Evolutionary conservation across 2,888 invertebrate species (phyloP), one percentile per base, ranked within the genome.

Genomic region (Malachius bipustulatus): DNA sequence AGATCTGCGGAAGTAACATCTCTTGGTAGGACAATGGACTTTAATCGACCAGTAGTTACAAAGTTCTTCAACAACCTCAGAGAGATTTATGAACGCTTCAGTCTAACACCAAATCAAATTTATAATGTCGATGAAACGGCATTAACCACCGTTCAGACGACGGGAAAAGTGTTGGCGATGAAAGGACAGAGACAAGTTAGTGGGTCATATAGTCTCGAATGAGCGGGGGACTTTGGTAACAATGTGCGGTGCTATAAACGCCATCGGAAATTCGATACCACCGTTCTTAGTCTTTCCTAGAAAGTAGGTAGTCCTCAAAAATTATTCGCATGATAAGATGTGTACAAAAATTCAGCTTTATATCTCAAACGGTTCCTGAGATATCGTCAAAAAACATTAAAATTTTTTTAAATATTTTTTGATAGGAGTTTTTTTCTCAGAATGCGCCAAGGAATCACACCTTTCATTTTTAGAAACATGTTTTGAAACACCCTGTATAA

Each of bases 171-270:
- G 14, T 6, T 45, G 26, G 41, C 42, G 14, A 44, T 11, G 14
- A 40, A 37, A 16, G 44, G 42, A 12, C 44, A 46, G 32, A 44
- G 34, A 27, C 42, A 44, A 37, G n/a, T n/a, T n/a, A n/a, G 44
- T 44, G 10, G 44, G 40, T 8, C 41, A 43, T 4, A 43, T 40
- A 32, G 39, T 36, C 30, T 44, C 39, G 4, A 34, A 38, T 10
- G 40, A 38, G 35, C 33, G 38, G 24, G 40, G 40, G 16, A 26
- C 31, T 24, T 36, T 36, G 9, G 30, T 35, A 32, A 35, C 35
- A 8, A 14, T 12, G n/a, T 31, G 32, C n/a, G 29, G 12, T 14
- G 36, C 36, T 34, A 15, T 36, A 2, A 36, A 16, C 11, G 32
- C 36, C 15, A 27, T 32, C 11, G 36, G 36, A 4, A 37, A 37